Evolutionary conservation across 1,140 invertebrate species (phyloP), one percentile per base, ranked within the genome.

Genomic region (Leptoteleia sp.): DNA sequence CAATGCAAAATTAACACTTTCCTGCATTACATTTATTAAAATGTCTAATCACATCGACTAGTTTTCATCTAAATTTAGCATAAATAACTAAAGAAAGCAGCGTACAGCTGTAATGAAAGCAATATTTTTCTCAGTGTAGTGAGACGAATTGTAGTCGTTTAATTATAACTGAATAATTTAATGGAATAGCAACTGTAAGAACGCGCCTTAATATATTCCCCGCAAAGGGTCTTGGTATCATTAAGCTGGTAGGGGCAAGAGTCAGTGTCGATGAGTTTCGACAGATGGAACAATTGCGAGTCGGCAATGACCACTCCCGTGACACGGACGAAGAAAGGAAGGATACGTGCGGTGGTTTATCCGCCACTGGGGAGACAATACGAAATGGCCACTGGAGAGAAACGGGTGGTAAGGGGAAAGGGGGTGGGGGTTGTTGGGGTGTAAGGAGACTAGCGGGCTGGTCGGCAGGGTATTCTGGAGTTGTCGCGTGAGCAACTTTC

Each of bases 401-500:
- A 43, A 40, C 5, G 13, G 25, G n/a, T 50, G 59, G 35, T 54
- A 42, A 29, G 11, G 29, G n/a, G 35, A 25, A 11, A 9, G 27
- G 47, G 8, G 6, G 11, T 43, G 4, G 38, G 37, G 64, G 35
- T 27, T n/a, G n/a, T n/a, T n/a, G n/a, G n/a, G n/a, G n/a, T n/a
- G n/a, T n/a, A n/a, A n/a, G n/a, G n/a, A n/a, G 27, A 47, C 38
- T 29, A 64, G 48, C 1, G 35, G 2, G 12, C 4, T 55, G 15
- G 37, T 43, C 42, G 50, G 59, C 22, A 25, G 6, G 6, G 3
- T 25, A 25, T 77, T 57, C 37, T 17, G 11, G 19, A 6, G 27
- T 54, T 76, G 47, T 61, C 65, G 64, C 76, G 33, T 47, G 45
- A 72, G 67, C 82, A 81, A 84, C 79, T 84, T 83, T 79, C 45